phyloP scores from a whole-genome alignment of 2,113 vertebrate species.

The Sciurus niger region DNA sequence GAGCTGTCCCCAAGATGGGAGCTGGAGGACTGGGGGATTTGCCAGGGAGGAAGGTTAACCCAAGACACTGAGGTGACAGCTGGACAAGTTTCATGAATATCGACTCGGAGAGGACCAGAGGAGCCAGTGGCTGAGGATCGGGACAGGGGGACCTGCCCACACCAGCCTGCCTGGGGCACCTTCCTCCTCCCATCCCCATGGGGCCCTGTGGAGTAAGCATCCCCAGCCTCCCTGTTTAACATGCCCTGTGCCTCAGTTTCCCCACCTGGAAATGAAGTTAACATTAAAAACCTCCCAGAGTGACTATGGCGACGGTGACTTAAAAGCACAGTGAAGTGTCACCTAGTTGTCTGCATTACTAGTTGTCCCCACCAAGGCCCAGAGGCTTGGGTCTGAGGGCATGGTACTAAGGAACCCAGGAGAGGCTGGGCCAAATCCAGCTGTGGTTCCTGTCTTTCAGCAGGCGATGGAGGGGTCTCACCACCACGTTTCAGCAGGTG shows the following conservation, averaged over 20 bases:
- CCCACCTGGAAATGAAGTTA: neutral
- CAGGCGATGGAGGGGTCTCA: neutral
- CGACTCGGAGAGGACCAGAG: neutral
- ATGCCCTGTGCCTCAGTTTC: neutral
- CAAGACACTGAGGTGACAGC: too few species aligned
- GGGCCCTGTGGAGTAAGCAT: neutral
- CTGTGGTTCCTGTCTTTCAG: neutral
- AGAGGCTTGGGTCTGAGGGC: neutral
- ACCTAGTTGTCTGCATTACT: too few species aligned
- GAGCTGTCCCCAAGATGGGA: too few species aligned
- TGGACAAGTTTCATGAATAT: too few species aligned
- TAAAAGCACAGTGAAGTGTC: too few species aligned
- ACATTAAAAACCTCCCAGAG: neutral
- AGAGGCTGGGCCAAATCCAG: too few species aligned
- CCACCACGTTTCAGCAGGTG: neutral
- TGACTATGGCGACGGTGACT: neutral
- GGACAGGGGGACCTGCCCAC: neutral
- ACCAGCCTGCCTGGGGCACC: too few species aligned
- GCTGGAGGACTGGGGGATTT: too few species aligned
- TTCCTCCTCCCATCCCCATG: too few species aligned
- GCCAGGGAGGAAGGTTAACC: too few species aligned
- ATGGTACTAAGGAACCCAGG: neutral
- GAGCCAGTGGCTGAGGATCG: neutral
- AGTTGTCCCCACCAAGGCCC: neutral
- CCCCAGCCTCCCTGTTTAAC: neutral